Evolutionary conservation across 2,888 invertebrate species (phyloP), one percentile per base, ranked within the genome.

Genomic region (Steinernema hermaphroditum): DNA sequence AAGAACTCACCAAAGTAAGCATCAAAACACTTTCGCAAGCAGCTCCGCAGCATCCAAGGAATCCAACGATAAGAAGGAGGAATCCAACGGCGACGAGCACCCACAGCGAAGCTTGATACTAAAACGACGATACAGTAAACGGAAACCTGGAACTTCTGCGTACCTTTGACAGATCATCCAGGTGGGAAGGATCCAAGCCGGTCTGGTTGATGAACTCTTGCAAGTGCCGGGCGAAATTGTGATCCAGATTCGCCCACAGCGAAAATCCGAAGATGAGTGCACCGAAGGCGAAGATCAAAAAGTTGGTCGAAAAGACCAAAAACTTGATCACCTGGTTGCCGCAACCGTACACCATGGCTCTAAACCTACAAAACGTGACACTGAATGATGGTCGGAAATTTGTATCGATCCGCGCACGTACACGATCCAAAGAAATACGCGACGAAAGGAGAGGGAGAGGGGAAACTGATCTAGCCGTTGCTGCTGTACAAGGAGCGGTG

Each of bases 81-180:
- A 81, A 82, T 19, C 84, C 85, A 50, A 86, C 80, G 0, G 79
- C 85, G n/a, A 82, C 83, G 14, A 85, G 74, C 27, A 85, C 79
- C 85, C 85, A 85, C 24, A 85, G 75, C 8, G 82, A 82, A 0
- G 85, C 83, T 77, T 86, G 82, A 71, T 86, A 85, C 85, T 85
- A 72, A 49, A 83, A 80, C n/a, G 34, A 14, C 6, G 27, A 54
- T 54, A 22, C 27, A 12, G 24, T 27, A 54, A 54, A 54, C 37
- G 4, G 54, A 4, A 54, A 27, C 37, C 37, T 37, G 37, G 12
- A 22, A 54, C 2, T n/a, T 4, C 6, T 9, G 72, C 71, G 43
- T 43, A 83, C 83, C 74, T 81, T 77, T 1, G 79, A 81, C 46
- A 84, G 75, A 44, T 82, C 80, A 50, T 82, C 76, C n/a, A 85